Evolutionary conservation across 2,888 invertebrate species (phyloP).

Genomic region (Tricholauxania praeusta): DNA sequence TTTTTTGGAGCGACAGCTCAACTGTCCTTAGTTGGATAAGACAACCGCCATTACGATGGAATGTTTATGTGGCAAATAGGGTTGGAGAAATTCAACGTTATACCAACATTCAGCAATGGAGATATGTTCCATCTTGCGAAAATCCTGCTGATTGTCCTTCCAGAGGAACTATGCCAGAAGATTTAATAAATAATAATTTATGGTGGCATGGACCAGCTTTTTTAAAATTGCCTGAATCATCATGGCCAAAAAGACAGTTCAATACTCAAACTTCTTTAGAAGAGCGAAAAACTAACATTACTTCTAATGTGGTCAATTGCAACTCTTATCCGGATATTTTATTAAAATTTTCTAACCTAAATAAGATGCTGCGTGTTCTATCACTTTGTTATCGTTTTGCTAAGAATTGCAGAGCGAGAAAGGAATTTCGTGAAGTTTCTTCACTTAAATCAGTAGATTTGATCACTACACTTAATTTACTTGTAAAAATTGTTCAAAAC

Average conservation of each 20-base stretch:
- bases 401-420: background rate
- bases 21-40: conserved; percentile 35
- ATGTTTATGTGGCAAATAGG: conserved; percentile 24
- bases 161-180: conserved; percentile 5
- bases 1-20: conserved; percentile 37
- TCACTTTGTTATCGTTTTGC: background rate
- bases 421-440: conserved; percentile 47
- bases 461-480: background rate
- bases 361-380: background rate
- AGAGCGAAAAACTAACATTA: conserved; percentile 8
- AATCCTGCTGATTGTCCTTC: conserved; percentile 15
- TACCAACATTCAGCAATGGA: conserved; percentile 8
- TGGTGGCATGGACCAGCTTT: conserved; percentile 14
- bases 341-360: background rate
- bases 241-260: background rate
- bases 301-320: background rate
- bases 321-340: background rate
- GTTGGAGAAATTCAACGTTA: conserved; percentile 24
- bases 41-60: conserved; percentile 32
- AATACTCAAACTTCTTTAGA: conserved; percentile 3
- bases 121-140: conserved; percentile 4
- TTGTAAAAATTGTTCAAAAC: conserved; percentile 21
- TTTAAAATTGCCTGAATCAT: conserved; percentile 2
- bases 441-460: conserved; percentile 36
- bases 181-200: conserved; percentile 3